phyloP scores from a whole-genome alignment of 2,113 vertebrate genomes.

The Ploceus nigricollis region DNA sequence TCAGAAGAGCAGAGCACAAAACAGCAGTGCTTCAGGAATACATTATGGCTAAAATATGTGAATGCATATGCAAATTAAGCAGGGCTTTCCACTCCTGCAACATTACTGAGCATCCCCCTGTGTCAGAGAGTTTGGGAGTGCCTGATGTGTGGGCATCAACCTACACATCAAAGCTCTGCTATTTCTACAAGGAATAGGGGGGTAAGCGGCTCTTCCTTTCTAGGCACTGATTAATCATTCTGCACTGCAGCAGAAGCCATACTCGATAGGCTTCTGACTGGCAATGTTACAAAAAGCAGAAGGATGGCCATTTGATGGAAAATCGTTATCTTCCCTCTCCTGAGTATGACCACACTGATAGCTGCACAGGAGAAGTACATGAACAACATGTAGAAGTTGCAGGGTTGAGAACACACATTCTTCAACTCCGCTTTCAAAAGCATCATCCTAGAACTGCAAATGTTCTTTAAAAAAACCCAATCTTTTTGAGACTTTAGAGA shows the following conservation, averaged over 20 bases:
- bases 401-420: neutral
- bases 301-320: conserved; percentile 45
- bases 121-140: neutral
- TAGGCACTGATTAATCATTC: conserved; percentile 58
- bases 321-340: conserved; percentile 42
- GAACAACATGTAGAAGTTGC: conserved; percentile 19
- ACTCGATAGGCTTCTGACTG: conserved; percentile 18
- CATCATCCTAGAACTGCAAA: neutral
- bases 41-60: neutral
- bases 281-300: conserved; percentile 6
- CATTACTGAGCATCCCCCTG: neutral
- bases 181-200: conserved; percentile 33
- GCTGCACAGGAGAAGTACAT: conserved; percentile 21
- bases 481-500: neutral
- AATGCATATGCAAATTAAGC: neutral
- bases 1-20: neutral
- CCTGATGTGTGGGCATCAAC: neutral
- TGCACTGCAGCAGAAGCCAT: conserved; percentile 15
- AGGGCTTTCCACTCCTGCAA: neutral
- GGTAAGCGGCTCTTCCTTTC: neutral
- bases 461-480: neutral
- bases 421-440: neutral
- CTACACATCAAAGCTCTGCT: neutral
- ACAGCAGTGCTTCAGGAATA: neutral
- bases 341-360: neutral